phyloP scores from a whole-genome alignment of 2,113 vertebrate species.

The Paramisgurnus dabryanus region DNA sequence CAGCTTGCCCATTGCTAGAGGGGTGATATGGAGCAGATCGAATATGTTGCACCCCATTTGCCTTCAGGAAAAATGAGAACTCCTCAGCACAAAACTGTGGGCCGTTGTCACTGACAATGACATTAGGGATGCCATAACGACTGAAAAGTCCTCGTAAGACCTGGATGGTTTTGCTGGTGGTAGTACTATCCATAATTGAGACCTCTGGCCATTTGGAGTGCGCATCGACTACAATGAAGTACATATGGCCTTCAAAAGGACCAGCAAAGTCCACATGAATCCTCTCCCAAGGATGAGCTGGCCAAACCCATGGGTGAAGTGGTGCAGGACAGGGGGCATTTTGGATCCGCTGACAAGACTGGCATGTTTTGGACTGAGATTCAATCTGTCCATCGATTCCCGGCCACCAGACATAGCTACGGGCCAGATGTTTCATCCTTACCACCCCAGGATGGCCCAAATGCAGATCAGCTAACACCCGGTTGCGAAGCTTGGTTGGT shows the following conservation, averaged over 20 bases:
- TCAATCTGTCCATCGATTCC: not conserved
- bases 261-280: not conserved
- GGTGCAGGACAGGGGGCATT: not conserved
- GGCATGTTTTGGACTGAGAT: not conserved
- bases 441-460: not conserved
- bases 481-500: not conserved
- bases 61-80: not conserved
- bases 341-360: not conserved
- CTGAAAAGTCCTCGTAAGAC: conserved; percentile 8
- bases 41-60: not conserved
- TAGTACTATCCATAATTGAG: not conserved
- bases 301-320: conserved; percentile 14
- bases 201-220: conserved; percentile 13
- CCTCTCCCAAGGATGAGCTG: not conserved
- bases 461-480: not conserved
- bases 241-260: conserved; percentile 8
- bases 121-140: not conserved
- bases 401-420: not conserved
- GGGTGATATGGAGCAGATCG: not conserved
- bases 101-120: not conserved
- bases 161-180: not conserved
- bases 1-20: not conserved
- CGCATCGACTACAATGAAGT: not conserved
- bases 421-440: conserved; percentile 5
- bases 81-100: not conserved